Base-by-base conservation (phyloP, 2,888 invertebrate species). In the Meteorus cinctellus region DNA sequence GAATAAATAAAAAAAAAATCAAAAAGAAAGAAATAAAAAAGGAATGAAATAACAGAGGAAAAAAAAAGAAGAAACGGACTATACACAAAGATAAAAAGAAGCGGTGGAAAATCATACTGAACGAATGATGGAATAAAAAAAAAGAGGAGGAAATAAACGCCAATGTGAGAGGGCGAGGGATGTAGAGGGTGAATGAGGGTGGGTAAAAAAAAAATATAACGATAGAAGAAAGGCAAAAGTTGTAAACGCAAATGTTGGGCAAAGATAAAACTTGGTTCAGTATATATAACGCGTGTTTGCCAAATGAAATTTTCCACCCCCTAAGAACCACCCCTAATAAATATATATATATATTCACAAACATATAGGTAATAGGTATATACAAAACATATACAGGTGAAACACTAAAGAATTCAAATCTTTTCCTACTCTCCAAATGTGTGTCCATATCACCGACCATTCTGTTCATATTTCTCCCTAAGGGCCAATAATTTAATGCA, bases 301-400 rank as follows among this genome's bases (percentile, higher is more conserved):
- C 84, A 86, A 87, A 87, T 87, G 85, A 86, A 87, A 87, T 87
- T 87, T 85, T 83, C 83, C 84, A 81, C 78, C 82, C 60, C 12
- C 31, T 0, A 34, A 24, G 24, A 34, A 41, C 41, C 41, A 41
- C 41, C 41, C 41, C 6, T 12, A 24, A 55, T n/a, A 62, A 14
- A 51, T n/a, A 55, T 19, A 55, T 55, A 55, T 55, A 10, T n/a
- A 55, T 55, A 19, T 8, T 5, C 8, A 62, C 8, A 41, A 41
- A 41, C 41, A 41, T 41, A 41, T 41, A 41, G 41, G 41, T 41
- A 41, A 41, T 41, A 12, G 8, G 41, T 69, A 19, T 55, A 51
- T 41, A 60, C 41, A 68, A 41, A 1, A 19, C 6, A n/a, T 29
- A 41, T 36, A 45, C 12, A 36, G n/a, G 55, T 41, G 48, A n/a